Evolutionary conservation across 2,113 vertebrate genomes (phyloP), one percentile per base, ranked within the genome.

Genomic region (Phrynosoma platyrhinos): DNA sequence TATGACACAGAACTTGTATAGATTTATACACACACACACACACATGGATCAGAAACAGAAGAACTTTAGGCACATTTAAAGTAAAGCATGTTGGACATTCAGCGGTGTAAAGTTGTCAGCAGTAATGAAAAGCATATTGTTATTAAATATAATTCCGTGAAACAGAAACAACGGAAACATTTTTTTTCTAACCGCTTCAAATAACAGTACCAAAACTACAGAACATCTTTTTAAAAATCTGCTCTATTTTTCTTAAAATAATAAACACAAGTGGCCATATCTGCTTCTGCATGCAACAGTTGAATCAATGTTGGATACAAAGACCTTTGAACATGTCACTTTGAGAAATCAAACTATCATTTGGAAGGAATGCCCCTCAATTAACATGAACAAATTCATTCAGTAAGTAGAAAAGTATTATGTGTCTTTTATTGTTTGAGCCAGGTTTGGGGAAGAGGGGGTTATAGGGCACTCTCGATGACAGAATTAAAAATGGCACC

Each of bases 201-300:
- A 81, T 81, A 64, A 18, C n/a, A 32, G 12, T 36, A 79, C 18
- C 55, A 55, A 25, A 64, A 64, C 68, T 30, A 12, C 8, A 30
- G 30, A 30, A 79, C 53, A 21, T 20, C 1, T 64, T 27, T 0
- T n/a, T 9, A 69, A 68, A 25, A 7, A 66, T 55, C n/a, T 36
- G 77, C 82, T 74, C 0, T 75, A 87, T 79, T 0, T 42, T 74
- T 90, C 92, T 89, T 85, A 27, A 52, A 58, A 68, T 82, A 79
- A 68, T 36, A 87, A 83, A 84, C 79, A 87, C 81, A 91, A 77
- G 88, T 86, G 3, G 90, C 84, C 79, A 84, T 90, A 72, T 71
- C 90, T 83, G 79, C 18, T 10, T 9, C 2, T 16, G 5, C 40
- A 71, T 27, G 25, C 25, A 21, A 14, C n/a, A 80, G 21, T 16